Conservation (phyloP, 2,113 vertebrate species). For the Isichthys henryi region DNA sequence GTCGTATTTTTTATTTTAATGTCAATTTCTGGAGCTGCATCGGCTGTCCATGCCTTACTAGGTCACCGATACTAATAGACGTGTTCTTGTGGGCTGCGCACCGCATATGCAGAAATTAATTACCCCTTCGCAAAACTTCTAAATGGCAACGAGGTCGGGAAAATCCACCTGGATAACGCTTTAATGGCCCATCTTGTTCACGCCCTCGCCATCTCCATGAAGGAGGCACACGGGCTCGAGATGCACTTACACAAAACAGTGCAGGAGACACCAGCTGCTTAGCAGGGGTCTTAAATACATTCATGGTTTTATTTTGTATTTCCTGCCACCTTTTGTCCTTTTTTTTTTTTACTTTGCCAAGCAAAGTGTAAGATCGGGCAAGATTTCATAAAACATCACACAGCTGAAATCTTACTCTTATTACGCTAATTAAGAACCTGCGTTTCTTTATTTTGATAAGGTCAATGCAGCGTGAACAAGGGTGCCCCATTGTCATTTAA, state of each 20-base stretch:
- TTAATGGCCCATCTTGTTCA: not conserved
- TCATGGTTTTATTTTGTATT: not conserved
- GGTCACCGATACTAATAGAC: slow-evolving; percentile 10
- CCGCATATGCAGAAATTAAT: slow-evolving; percentile 8
- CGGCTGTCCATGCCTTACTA: not conserved
- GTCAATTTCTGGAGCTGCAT: not conserved
- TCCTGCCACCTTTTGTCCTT: not conserved
- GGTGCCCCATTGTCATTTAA: slow-evolving; percentile 14
- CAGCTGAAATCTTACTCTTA: not conserved
- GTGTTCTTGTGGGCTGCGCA: not conserved
- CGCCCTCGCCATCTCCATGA: not conserved
- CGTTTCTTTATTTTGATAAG: slow-evolving; percentile 12
- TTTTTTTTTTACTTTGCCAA: not conserved
- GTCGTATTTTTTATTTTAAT: not conserved
- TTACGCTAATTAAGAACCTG: slow-evolving; percentile 15
- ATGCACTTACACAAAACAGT: not conserved
- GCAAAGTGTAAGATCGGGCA: not conserved
- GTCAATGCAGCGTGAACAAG: slow-evolving; percentile 4
- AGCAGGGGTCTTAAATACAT: not conserved
- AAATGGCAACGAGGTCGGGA: not conserved
- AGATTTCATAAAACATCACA: not conserved
- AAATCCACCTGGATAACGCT: not conserved
- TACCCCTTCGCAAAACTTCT: not conserved
- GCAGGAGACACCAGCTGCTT: not conserved
- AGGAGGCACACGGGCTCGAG: not conserved